A percentile compares a stretch with the other conserved stretches of the same genome.
These are phyloP conservation scores for Ophion ventricosus DNA, from an alignment of 2,888 invertebrate species.

Conservation along the genomic window DNA sequence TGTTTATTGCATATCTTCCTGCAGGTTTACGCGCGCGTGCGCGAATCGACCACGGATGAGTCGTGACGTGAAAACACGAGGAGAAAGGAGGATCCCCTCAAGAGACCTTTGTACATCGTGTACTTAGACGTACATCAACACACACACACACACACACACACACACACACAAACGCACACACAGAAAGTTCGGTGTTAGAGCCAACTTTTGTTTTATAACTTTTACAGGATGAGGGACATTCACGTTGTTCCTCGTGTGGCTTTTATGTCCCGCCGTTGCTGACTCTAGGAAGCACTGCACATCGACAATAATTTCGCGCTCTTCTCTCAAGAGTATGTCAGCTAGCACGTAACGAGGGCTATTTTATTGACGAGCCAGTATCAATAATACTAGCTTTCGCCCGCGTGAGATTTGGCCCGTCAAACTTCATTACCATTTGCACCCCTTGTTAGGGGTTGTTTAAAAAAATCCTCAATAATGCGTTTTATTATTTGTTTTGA, in stretches of 20 bases:
- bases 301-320: constrained; percentile 25
- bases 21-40: constrained; percentile 65
- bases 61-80: constrained; percentile 75
- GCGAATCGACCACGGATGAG: constrained; percentile 68
- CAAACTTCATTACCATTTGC: too few species aligned
- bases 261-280: constrained; percentile 21
- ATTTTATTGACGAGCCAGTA: constrained; percentile 25
- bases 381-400: too few species aligned
- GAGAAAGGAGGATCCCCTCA: constrained; percentile 79
- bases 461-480: too few species aligned
- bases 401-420: too few species aligned
- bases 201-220: constrained; percentile 39
- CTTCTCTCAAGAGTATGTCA: neutral
- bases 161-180: neutral
- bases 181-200: constrained; percentile 54
- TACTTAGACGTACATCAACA: constrained; percentile 15
- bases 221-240: constrained; percentile 40
- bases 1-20: constrained; percentile 29
- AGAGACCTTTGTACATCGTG: constrained; percentile 76
- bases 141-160: neutral
- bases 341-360: constrained; percentile 26
- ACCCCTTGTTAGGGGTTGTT: too few species aligned
- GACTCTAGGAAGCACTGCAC: constrained; percentile 41
- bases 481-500: too few species aligned
- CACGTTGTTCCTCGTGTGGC: constrained; percentile 41